These are phyloP conservation scores for Spisula subtruncata DNA, from an alignment of 2,888 invertebrate genomes.

Conservation along the genomic window DNA sequence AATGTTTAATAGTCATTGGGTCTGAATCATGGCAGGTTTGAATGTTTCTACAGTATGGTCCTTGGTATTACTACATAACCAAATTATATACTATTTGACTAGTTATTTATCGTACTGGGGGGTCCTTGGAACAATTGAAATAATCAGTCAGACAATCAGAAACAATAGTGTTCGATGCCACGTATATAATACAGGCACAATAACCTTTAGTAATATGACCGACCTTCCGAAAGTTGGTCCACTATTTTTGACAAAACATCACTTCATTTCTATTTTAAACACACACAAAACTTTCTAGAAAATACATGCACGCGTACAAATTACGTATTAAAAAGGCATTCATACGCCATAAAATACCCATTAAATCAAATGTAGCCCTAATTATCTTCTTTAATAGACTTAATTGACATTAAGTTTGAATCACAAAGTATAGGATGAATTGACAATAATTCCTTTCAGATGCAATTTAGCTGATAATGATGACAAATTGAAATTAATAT, in stretches of 20 bases:
- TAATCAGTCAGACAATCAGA: too few relatives aligned
- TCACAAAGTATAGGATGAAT: background rate
- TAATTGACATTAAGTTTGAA: conserved; percentile 19
- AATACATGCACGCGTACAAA: background rate
- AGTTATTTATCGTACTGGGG: too few relatives aligned
- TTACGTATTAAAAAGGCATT: too few relatives aligned
- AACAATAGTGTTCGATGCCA: too few relatives aligned
- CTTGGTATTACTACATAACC: too few relatives aligned
- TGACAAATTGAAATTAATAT: conserved; percentile 15
- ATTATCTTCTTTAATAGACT: background rate
- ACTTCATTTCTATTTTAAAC: background rate
- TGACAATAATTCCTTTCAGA: background rate
- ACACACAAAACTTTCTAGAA: background rate
- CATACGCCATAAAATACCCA: background rate
- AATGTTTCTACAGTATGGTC: too few relatives aligned
- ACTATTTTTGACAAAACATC: background rate
- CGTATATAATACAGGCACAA: too few relatives aligned
- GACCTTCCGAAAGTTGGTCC: background rate
- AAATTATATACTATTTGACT: too few relatives aligned
- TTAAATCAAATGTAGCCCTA: background rate
- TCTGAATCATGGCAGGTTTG: too few relatives aligned
- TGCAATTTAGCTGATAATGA: background rate
- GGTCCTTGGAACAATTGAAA: too few relatives aligned
- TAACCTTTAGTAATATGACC: too few relatives aligned
- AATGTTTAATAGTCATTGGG: too few relatives aligned